Percentiles rank a stretch among this genome's conserved stretches.
These are phyloP conservation scores for Punctoribates punctum DNA, from an alignment of 2,888 invertebrate genomes.

Conservation along the genomic window DNA sequence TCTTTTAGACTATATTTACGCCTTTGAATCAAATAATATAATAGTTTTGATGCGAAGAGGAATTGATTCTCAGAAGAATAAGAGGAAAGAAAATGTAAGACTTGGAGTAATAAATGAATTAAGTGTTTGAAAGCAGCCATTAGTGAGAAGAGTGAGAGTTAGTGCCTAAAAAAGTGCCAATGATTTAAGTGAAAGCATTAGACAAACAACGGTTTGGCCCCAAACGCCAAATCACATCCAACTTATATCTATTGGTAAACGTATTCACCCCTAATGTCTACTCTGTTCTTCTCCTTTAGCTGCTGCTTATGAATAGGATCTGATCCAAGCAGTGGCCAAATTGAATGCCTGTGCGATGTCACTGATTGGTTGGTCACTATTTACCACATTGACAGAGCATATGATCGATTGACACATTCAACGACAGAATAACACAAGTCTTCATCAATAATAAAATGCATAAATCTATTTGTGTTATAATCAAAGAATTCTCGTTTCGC, in stretches of 20 bases:
- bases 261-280: constrained; percentile 16
- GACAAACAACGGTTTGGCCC: constrained; percentile 8
- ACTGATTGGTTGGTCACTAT: constrained; percentile 28
- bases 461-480: constrained; percentile 28
- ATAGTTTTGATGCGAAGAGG: not conserved
- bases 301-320: not conserved
- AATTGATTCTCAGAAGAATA: constrained; percentile 6
- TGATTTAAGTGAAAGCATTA: constrained; percentile 36
- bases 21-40: constrained; percentile 19
- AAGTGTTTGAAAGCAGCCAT: constrained; percentile 35
- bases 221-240: constrained; percentile 25
- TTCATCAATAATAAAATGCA: constrained; percentile 32
- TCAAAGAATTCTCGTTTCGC: not conserved
- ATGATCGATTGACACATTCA: constrained; percentile 29
- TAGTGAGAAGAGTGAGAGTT: constrained; percentile 19
- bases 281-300: not conserved
- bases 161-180: constrained; percentile 24
- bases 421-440: constrained; percentile 7
- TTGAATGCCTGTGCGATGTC: not conserved
- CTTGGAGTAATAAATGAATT: constrained; percentile 35
- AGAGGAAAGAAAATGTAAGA: not conserved
- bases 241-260: not conserved
- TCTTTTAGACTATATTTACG: no score
- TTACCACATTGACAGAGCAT: constrained; percentile 12
- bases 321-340: constrained; percentile 2